Evolutionary conservation across 2,113 vertebrate genomes (phyloP), one percentile per base, ranked within the genome.

Genomic region (Colaptes auratus): DNA sequence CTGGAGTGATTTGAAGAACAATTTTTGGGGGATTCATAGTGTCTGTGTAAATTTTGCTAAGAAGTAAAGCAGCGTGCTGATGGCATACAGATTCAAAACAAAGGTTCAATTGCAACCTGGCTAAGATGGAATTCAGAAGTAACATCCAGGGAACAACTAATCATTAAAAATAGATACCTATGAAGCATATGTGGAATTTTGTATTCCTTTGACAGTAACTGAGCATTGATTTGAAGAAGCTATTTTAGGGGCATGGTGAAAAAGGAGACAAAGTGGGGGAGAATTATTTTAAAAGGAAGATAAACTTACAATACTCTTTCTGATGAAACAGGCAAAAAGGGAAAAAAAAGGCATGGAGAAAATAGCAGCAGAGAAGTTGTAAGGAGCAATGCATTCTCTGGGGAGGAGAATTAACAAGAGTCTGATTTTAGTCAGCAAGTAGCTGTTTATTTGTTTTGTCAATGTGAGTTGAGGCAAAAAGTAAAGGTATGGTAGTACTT

Each of bases 401-500:
- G 55, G 28, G 67, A 52, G 14, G 2, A 86, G 20, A 88, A 77
- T 74, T 88, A 55, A 15, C 30, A 89, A 71, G 31, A 79, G 44
- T 63, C 44, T 81, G 78, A 65, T 84, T 92, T 92, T 84, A 81
- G 53, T 60, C 11, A 61, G 27, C 81, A 93, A 77, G 82, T 85
- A 58, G 15, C 14, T 64, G 14, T 71, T 94, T 83, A 3, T 89
- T 79, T 86, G 8, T 94, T 87, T 50, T 72, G 36, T 69, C 44
- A 69, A 2, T 77, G 88, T 88, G n/a, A 65, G 9, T 85, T 88
- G 85, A 88, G 24, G 8, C 67, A 79, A 33, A 85, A 28, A 86
- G 28, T 65, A 39, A 55, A 65, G 50, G 46, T 18, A 66, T 82
- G 77, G 15, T 13, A 75, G 24, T 86, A n/a, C 25, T 94, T 86